Percentiles rank a stretch among this genome's conserved stretches.
phyloP scores from a whole-genome alignment of 1,140 invertebrate species.

The Choristoneura fumiferana region DNA sequence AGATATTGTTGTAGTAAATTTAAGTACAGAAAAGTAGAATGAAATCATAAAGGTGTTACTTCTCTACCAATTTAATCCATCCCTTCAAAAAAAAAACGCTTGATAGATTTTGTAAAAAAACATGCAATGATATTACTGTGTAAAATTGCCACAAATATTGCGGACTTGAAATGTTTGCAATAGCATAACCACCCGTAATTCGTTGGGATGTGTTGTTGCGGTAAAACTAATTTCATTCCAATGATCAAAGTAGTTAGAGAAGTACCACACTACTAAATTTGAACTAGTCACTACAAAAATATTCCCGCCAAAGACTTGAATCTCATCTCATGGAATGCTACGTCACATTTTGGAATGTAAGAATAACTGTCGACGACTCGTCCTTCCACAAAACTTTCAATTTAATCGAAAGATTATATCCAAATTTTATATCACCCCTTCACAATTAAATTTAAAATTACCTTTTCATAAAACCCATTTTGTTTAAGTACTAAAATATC shows the following conservation, averaged over 20 bases:
- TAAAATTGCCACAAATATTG: neutral
- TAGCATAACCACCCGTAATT: too few relatives aligned
- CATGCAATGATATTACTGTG: neutral
- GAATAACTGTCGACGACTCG: constrained; percentile 18
- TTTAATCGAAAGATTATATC: constrained; percentile 40
- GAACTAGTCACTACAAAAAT: constrained; percentile 25
- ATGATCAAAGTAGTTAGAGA: neutral
- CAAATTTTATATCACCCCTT: constrained; percentile 21
- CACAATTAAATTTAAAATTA: constrained; percentile 14
- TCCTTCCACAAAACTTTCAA: constrained; percentile 26
- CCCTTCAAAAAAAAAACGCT: too few relatives aligned
- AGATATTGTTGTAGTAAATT: constrained; percentile 54
- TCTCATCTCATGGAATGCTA: constrained; percentile 63
- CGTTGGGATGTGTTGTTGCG: too few relatives aligned
- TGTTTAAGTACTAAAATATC: constrained; percentile 69
- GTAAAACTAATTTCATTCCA: neutral
- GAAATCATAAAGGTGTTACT: constrained; percentile 55
- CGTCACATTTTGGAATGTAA: constrained; percentile 35
- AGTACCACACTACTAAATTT: neutral
- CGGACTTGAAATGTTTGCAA: too few relatives aligned
- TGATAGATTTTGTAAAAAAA: neutral
- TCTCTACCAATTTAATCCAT: constrained; percentile 20
- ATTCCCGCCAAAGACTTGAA: constrained; percentile 63
- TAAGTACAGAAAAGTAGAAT: constrained; percentile 61
- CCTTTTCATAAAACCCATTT: constrained; percentile 25